phyloP scores from a whole-genome alignment of 2,113 vertebrate species.

The Cebidichthys violaceus region DNA sequence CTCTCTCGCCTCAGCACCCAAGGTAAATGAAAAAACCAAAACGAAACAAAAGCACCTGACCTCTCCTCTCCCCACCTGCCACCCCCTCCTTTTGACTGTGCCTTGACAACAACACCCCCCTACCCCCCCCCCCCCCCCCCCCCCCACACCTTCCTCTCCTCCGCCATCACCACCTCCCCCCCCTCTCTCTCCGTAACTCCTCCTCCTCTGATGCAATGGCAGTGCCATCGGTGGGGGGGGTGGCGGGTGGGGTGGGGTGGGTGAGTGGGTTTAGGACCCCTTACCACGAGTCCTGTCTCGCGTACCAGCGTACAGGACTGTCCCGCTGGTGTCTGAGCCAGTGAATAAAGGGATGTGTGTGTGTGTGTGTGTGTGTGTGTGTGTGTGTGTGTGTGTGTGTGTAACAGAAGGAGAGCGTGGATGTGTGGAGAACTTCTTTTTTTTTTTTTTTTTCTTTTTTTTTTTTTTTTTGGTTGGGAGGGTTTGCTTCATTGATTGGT shows the following conservation, averaged over 20 bases:
- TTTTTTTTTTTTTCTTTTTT: too few relatives aligned
- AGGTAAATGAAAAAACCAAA: conserved; percentile 74
- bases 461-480: too few relatives aligned
- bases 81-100: conserved; percentile 66
- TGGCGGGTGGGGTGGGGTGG: conserved; percentile 28
- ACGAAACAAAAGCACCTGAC: conserved; percentile 69
- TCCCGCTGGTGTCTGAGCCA: conserved; percentile 51
- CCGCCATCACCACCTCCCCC: conserved; percentile 37
- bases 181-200: conserved; percentile 44
- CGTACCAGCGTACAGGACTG: conserved; percentile 46
- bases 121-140: background rate
- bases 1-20: conserved; percentile 71
- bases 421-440: conserved; percentile 14
- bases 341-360: conserved; percentile 21
- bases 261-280: conserved; percentile 2
- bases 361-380: conserved; percentile 19
- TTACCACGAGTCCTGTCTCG: conserved; percentile 34
- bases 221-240: conserved; percentile 51
- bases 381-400: conserved; percentile 23
- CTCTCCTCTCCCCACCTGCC: conserved; percentile 64
- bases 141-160: conserved; percentile 14
- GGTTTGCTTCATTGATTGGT: conserved; percentile 39
- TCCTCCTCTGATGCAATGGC: conserved; percentile 58
- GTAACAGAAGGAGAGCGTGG: conserved; percentile 13
- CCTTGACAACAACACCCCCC: conserved; percentile 69